These are phyloP conservation scores for Sinocyclocheilus anophthalmus DNA, from an alignment of 2,113 vertebrate species.

Conservation along the genomic window DNA sequence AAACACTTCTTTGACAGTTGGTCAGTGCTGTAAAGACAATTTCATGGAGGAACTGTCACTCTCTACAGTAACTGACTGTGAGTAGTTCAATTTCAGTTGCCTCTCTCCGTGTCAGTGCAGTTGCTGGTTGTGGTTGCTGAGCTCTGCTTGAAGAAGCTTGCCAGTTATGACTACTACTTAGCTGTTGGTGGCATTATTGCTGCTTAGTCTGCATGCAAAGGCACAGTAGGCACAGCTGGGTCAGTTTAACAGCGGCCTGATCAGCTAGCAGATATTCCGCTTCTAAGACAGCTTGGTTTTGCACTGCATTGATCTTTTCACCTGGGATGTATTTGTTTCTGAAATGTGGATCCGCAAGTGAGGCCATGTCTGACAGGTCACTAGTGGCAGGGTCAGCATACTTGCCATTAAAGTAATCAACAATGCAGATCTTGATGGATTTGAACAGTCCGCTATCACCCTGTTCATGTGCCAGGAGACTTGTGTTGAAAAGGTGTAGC, in stretches of 20 bases:
- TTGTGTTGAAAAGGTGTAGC: neutral
- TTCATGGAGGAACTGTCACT: no score
- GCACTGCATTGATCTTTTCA: no score
- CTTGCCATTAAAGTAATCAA: neutral
- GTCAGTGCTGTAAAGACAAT: no score
- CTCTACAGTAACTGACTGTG: no score
- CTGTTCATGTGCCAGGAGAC: neutral
- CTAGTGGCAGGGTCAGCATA: neutral
- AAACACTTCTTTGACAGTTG: no score
- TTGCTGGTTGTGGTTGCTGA: no score
- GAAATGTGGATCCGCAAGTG: neutral
- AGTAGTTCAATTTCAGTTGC: no score
- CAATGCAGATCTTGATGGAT: neutral
- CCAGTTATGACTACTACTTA: neutral
- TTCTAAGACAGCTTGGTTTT: no score
- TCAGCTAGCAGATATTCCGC: neutral
- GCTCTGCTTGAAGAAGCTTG: neutral
- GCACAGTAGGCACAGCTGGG: no score
- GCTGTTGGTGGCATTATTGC: neutral
- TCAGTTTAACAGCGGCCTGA: no score
- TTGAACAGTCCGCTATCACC: neutral
- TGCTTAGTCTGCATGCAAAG: neutral
- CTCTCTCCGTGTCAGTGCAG: no score
- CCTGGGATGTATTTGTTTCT: neutral
- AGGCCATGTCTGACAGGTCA: neutral